Conservation (phyloP, 92 coral and sea anemone genomes). For the Actinernus sp. region DNA sequence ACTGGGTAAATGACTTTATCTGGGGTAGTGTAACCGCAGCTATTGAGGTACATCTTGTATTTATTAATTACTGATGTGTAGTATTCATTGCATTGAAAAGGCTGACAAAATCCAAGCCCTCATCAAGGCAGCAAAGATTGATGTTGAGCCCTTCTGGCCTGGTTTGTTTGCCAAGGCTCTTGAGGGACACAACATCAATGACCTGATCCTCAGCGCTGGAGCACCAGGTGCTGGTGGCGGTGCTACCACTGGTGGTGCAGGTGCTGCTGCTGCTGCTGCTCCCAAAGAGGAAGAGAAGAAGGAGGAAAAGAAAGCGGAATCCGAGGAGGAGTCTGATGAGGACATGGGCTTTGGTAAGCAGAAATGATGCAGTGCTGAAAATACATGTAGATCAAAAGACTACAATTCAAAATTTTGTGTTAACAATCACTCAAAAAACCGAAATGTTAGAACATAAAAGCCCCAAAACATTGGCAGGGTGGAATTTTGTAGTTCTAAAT, state of each 20-base stretch:
- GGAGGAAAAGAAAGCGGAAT: constrained; percentile 83
- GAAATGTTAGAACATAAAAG: no score
- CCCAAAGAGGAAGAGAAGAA: constrained; percentile 57
- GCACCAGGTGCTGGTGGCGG: constrained; percentile 96
- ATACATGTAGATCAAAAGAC: no score
- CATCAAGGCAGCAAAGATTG: constrained; percentile 91
- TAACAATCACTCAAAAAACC: no score
- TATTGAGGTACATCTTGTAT: no score
- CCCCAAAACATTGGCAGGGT: no score
- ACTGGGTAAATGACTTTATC: no score
- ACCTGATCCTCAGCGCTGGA: constrained; percentile 90
- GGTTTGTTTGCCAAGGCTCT: constrained; percentile 98
- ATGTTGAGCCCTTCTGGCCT: constrained; percentile 99
- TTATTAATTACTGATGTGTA: no score
- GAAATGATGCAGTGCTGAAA: no score
- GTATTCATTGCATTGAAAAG: no score
- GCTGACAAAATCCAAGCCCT: constrained; percentile 92
- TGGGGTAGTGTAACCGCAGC: no score
- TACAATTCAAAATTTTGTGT: no score
- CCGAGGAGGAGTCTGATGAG: constrained; percentile 88
- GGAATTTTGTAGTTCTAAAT: no score
- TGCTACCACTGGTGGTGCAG: constrained; percentile 66
- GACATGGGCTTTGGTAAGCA: constrained; percentile 99
- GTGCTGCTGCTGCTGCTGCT: constrained; percentile 39
- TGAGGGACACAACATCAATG: constrained; percentile 89